phyloP scores from a whole-genome alignment of 1,140 invertebrate species.

The Sycophila sp. region DNA sequence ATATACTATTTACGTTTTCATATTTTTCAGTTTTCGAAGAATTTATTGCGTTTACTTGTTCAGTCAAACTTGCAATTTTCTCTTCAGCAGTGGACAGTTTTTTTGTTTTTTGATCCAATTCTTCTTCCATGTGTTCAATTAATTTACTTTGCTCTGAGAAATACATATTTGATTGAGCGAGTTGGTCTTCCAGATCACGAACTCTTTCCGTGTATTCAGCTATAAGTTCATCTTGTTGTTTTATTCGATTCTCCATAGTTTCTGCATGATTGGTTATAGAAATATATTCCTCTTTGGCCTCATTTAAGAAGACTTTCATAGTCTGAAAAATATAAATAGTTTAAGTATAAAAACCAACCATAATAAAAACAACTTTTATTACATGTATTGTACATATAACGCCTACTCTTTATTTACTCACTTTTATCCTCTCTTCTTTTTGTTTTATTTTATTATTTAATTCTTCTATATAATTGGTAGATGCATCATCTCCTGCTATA shows the following conservation, averaged over 20 bases:
- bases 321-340: constrained; percentile 47
- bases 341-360: constrained; percentile 21
- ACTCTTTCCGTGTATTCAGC: constrained; percentile 48
- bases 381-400: neutral
- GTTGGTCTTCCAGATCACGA: constrained; percentile 52
- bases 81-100: constrained; percentile 43
- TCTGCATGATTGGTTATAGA: constrained; percentile 41
- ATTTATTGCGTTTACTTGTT: constrained; percentile 25
- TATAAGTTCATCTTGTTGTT: constrained; percentile 42
- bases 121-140: constrained; percentile 51
- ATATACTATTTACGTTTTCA: constrained; percentile 13
- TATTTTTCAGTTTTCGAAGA: neutral
- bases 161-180: constrained; percentile 47
- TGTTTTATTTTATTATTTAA: constrained; percentile 47
- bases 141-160: constrained; percentile 48
- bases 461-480: constrained; percentile 46
- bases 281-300: constrained; percentile 60
- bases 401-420: constrained; percentile 34
- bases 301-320: constrained; percentile 56
- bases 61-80: constrained; percentile 30
- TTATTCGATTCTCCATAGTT: constrained; percentile 43
- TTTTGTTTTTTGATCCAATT: constrained; percentile 49
- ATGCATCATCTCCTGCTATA: constrained; percentile 39
- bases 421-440: constrained; percentile 54
- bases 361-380: neutral